Evolutionary conservation across 2,888 invertebrate species (phyloP), one percentile per base, ranked within the genome.

Genomic region (Parnassius smintheus): DNA sequence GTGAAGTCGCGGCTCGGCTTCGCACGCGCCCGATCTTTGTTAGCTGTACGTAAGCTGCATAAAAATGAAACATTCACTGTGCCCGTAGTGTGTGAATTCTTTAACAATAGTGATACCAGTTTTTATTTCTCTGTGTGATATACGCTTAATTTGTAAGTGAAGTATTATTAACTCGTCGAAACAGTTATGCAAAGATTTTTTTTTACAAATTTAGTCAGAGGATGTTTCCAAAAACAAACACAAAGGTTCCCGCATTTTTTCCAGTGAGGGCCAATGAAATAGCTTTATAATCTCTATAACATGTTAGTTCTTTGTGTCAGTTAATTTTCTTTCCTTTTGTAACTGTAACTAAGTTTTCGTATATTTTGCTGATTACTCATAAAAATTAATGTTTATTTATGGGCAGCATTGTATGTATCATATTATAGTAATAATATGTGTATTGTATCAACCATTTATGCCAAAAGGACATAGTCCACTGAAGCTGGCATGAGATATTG

Each of bases 91-190:
- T 61, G 46, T 18, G 55, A 35, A 44, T 46, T 49, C 49, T 44
- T 44, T 44, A 44, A 48, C 58, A 25, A 55, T 56, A 59, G 58
- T 59, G 59, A 56, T 63, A 56, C 35, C 59, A 55, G 55, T 59
- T 59, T 63, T 59, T 54, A 51, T 59, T 59, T 63, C 55, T 63
- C 63, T 59, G 63, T 63, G 63, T 63, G 63, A 59, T 51, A 51
- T 50, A 63, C 22, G 55, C 62, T 63, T 63, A 56, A 56, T 55
- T 42, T 54, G 35, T 62, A 63, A 59, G 63, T 59, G 55, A 63
- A 63, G 59, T 63, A 59, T 63, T 62, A 60, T 35, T 35, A 35
- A 35, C 41, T 41, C 35, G 46, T 56, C 56, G 25, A 48, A 41
- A 56, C 12, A 48, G 25, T 54, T 54, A 48, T n/a, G 48, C 12